phyloP scores from a whole-genome alignment of 53 echinoderm and acorn worm species.

The Henricia sp. region DNA sequence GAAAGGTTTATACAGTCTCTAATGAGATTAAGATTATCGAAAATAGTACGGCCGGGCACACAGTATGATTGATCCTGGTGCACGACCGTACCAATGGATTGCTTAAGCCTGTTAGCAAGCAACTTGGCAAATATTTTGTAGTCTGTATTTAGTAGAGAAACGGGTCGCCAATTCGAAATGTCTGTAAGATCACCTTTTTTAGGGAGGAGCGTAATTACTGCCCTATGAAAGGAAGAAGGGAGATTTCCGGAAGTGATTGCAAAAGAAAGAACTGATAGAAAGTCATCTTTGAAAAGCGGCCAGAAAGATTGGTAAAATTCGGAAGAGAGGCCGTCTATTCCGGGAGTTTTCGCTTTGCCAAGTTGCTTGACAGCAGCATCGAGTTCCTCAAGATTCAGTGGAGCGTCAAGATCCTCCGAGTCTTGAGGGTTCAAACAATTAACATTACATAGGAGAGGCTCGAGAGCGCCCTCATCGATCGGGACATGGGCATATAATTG shows the following conservation, averaged over 20 bases:
- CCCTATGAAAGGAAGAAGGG: conserved; percentile 9
- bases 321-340: conserved; percentile 26
- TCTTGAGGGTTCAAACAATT: neutral
- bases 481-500: neutral
- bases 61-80: conserved; percentile 21
- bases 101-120: conserved; percentile 35
- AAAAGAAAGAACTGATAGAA: neutral
- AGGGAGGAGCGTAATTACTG: conserved; percentile 34
- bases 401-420: neutral
- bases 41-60: neutral
- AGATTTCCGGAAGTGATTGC: neutral
- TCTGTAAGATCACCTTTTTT: conserved; percentile 34
- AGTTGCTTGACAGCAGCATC: conserved; percentile 42
- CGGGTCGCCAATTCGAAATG: conserved; percentile 49
- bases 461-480: conserved; percentile 22
- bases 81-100: conserved; percentile 11
- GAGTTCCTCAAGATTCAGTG: conserved; percentile 30
- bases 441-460: neutral
- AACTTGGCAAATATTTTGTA: conserved; percentile 40
- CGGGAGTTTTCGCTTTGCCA: conserved; percentile 21
- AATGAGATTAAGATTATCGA: neutral
- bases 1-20: neutral
- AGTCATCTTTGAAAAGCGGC: neutral
- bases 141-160: conserved; percentile 42
- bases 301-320: conserved; percentile 8